Evolutionary conservation across 2,888 invertebrate species (phyloP).

Genomic region (Chymomyza caudatula): DNA sequence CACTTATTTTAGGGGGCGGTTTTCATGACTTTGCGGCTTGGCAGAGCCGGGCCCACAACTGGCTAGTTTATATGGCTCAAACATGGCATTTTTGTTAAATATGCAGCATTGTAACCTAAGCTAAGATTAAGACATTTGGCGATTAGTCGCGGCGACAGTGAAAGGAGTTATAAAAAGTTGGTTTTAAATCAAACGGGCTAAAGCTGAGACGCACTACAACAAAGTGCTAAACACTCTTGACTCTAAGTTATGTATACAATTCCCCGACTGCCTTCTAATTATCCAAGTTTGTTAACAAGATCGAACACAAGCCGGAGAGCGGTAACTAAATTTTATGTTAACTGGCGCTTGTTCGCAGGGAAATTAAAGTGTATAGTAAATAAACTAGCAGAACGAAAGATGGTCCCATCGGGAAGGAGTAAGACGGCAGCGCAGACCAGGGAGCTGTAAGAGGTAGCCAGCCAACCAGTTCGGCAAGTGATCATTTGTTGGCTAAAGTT

Average conservation of each 20-base stretch:
- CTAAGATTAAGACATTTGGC: conserved; percentile 1
- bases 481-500: conserved; percentile 53
- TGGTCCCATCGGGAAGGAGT: not conserved
- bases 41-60: not conserved
- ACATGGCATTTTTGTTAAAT: conserved; percentile 28
- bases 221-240: not conserved
- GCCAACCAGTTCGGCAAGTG: conserved; percentile 19
- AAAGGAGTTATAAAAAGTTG: not conserved
- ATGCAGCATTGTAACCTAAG: conserved; percentile 18
- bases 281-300: conserved; percentile 58
- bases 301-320: conserved; percentile 16
- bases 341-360: conserved; percentile 48
- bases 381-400: conserved; percentile 26
- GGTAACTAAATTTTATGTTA: conserved; percentile 44
- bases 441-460: conserved; percentile 13
- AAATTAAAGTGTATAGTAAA: not conserved
- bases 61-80: not conserved
- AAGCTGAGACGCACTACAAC: too few species aligned
- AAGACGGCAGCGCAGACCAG: not conserved
- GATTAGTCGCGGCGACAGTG: not conserved
- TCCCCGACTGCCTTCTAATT: conserved; percentile 46
- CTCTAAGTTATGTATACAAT: not conserved
- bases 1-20: conserved; percentile 29
- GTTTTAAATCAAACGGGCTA: too few species aligned
- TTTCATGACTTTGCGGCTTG: conserved; percentile 23